phyloP scores from a whole-genome alignment of 2,113 vertebrate genomes.

The Hucho hucho region DNA sequence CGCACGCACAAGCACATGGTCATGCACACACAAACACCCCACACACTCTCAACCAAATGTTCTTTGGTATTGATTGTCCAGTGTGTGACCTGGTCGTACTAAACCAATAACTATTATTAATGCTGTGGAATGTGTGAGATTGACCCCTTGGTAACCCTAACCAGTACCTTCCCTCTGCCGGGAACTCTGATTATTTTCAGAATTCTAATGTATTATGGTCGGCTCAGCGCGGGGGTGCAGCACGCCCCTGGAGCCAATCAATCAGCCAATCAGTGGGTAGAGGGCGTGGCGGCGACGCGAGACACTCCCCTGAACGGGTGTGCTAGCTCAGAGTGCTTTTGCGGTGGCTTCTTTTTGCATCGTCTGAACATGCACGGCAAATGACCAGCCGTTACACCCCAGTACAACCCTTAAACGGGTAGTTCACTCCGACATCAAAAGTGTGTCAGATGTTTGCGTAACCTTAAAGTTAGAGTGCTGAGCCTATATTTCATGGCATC shows the following conservation, averaged over 20 bases:
- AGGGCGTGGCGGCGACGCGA: slow-evolving; percentile 35
- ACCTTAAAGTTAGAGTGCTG: not conserved
- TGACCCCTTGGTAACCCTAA: slow-evolving; percentile 31
- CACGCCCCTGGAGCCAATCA: slow-evolving; percentile 36
- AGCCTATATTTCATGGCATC: not conserved
- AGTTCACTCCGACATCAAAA: not conserved
- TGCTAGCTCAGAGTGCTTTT: slow-evolving; percentile 52
- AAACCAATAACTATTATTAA: slow-evolving; percentile 22
- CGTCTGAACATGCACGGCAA: slow-evolving; percentile 45
- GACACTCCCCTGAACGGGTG: slow-evolving; percentile 54
- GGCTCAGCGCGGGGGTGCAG: slow-evolving; percentile 30
- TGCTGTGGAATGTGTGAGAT: slow-evolving; percentile 5
- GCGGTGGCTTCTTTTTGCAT: slow-evolving; percentile 44
- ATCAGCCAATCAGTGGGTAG: slow-evolving; percentile 37
- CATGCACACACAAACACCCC: not conserved
- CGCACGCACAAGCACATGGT: not conserved
- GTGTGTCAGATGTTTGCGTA: not conserved
- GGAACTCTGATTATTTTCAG: slow-evolving; percentile 48
- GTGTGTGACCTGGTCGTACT: slow-evolving; percentile 11
- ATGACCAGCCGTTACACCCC: slow-evolving; percentile 56
- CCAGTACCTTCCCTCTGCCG: slow-evolving; percentile 19
- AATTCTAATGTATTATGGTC: slow-evolving; percentile 60
- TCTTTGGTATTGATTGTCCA: not conserved
- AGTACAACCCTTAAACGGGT: not conserved
- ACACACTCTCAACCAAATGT: not conserved